Evolutionary conservation across 1,140 invertebrate genomes (phyloP).

Genomic region (Rhyacophila brunnea): DNA sequence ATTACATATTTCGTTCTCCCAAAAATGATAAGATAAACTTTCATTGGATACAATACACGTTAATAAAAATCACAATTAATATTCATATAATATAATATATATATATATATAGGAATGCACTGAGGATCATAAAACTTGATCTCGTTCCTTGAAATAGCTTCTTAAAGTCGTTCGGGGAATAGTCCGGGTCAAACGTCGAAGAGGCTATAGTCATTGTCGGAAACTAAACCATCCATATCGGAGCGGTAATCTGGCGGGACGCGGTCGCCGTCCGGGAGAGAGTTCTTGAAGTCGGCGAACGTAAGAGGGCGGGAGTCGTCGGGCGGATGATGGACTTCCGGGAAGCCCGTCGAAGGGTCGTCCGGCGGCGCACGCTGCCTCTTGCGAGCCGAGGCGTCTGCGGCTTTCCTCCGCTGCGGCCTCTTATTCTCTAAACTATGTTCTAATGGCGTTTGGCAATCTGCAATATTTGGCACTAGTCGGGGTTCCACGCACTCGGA

Average conservation of each 20-base stretch:
- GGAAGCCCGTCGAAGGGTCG: constrained; percentile 6
- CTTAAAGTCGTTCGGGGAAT: too few relatives aligned
- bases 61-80: background rate
- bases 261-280: constrained; percentile 23
- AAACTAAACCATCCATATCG: constrained; percentile 35
- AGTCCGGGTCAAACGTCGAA: constrained; percentile 26
- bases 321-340: background rate
- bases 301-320: constrained; percentile 13
- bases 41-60: background rate
- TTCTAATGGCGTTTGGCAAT: constrained; percentile 29
- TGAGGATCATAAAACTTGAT: background rate
- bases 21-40: too few relatives aligned
- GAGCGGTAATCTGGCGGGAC: constrained; percentile 16
- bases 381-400: background rate
- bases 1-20: too few relatives aligned
- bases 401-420: background rate
- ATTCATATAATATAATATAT: too few relatives aligned
- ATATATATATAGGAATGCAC: background rate
- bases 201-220: constrained; percentile 32
- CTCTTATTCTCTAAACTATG: constrained; percentile 21
- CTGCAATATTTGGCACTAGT: constrained; percentile 33
- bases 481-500: constrained; percentile 31
- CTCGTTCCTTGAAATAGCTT: background rate
- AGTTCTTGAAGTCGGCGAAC: constrained; percentile 31
- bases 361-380: constrained; percentile 7